Base-by-base conservation (phyloP, 1,140 invertebrate species). In the Oscheius sp. region DNA sequence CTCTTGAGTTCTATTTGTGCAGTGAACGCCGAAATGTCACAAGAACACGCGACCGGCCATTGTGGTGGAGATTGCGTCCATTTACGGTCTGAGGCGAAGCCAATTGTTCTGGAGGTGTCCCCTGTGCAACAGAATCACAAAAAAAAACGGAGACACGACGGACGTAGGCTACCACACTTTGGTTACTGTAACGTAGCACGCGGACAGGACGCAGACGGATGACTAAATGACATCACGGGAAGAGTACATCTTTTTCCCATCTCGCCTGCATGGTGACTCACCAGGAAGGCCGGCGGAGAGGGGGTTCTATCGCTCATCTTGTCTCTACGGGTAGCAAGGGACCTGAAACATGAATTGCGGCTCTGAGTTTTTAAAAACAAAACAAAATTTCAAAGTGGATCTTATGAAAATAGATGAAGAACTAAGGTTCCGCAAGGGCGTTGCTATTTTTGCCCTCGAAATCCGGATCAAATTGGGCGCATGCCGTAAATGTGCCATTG, bases 1-100 rank as follows among this genome's bases (percentile, higher is more conserved):
- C 49, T 55, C 49, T 55, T 55, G 49, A 55, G 49, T 26, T 13
- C 7, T 55, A 23, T 55, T 55, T 55, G 49, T 55, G 49, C 49
- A 55, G 28, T 26, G 49, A 55, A 55, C 49, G 49, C 15, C 49
- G 7, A 55, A 55, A 55, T 55, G 49, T 55, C 49, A 55, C 7
- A 55, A 55, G 49, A 55, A 55, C 49, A 55, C 49, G 49, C 49
- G 23, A 13, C 7, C n/a, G 38, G 38, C 38, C 7, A 42, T 7
- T 10, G 38, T 42, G 38, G 7, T 7, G 38, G 38, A 55, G 49
- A 55, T 55, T 55, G 28, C 49, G 49, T 55, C 28, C 49, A 55
- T 55, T 55, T 7, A 20, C 4, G 23, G 15, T 26, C 4, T 4
- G 15, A 55, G 49, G 28, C 49, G 49, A 4, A 55, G 49, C 7